Evolutionary conservation across 2,113 vertebrate genomes (phyloP), one percentile per base, ranked within the genome.

Genomic region (Neopipo cinnamomea): DNA sequence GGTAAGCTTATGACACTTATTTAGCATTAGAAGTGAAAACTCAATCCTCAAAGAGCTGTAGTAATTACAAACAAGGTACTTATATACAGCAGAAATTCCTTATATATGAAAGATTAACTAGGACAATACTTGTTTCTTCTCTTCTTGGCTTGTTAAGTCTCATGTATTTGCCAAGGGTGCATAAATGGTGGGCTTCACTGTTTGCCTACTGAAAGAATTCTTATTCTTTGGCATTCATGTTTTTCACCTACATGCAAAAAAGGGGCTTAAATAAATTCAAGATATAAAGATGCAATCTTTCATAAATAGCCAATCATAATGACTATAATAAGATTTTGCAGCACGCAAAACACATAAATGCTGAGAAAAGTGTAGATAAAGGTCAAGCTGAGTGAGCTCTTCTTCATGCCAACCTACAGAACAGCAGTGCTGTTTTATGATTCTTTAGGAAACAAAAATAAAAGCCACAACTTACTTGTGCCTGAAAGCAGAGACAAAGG

Each of bases 401-500:
- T 20, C 61, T 30, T 59, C 61, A 2, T 8, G 21, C 39, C 59
- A 95, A 50, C 50, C 61, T 55, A 58, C 6, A 18, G 65, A 93
- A 87, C 46, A 92, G n/a, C 23, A 59, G 8, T 25, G 39, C 44
- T 70, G 65, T 31, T 44, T 23, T 52, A 50, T 5, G 4, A 33
- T 65, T 90, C 66, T 71, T 39, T 50, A 80, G n/a, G 71, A 85
- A 94, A 78, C 5, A 44, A 63, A 66, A 78, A 39, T 31, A 85
- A 73, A 91, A 88, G 47, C 41, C 3, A 93, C 31, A 73, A 98
- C 99, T 98, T 98, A 99, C 99, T 99, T 99, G 99, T 99, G 99
- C 96, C 99, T 99, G 98, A 99, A 99, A 62, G 99, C 99, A 63
- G 99, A 99, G 94, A 99, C 98, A 94, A 99, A 99, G 97, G 99